Base-by-base conservation (phyloP, 2,113 vertebrate genomes). In the Pedetes capensis region DNA sequence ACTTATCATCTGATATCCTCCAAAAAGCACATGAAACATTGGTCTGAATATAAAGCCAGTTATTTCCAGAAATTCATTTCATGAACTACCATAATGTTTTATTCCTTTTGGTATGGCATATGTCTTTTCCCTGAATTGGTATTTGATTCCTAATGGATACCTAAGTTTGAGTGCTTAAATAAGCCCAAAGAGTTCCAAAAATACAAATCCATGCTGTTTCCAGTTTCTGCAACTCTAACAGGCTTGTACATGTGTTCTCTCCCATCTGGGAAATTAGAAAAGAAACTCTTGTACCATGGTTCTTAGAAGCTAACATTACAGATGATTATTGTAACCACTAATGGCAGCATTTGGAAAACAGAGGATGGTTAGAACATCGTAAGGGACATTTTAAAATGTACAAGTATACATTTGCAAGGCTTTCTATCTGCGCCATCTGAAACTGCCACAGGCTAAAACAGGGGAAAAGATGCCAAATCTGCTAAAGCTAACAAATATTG, bases 191-290 rank as follows among this genome's bases (percentile, higher is more conserved):
- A 95, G 69, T 88, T 96, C 92, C 91, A 93, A 97, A 97, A 97
- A 94, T 95, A 96, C 55, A 96, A 92, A 96, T 95, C 68, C 53
- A 89, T 8, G 47, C 71, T 91, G 94, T 76, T 95, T 96, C 97
- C 64, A 95, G 94, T 95, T 87, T 97, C 96, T 93, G 85, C 85
- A 94, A 42, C 79, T 84, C 85, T 83, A 92, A 95, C 94, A 95
- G 91, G 81, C 94, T 93, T 80, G 90, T 64, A 68, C 93, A 95
- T 96, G 95, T 96, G 96, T 88, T 96, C 92, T 87, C 95, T 95
- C 92, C 96, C 95, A 96, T 96, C 90, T 95, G 95, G 94, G 96
- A 94, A 95, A 94, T 95, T 61, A 91, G 93, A 95, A 96, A 95
- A 96, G 96, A 71, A 95, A 92, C 88, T 93, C 97, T 96, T 96